Base-by-base conservation (phyloP, 2,888 invertebrate genomes). In the Dynastes hyllus region DNA sequence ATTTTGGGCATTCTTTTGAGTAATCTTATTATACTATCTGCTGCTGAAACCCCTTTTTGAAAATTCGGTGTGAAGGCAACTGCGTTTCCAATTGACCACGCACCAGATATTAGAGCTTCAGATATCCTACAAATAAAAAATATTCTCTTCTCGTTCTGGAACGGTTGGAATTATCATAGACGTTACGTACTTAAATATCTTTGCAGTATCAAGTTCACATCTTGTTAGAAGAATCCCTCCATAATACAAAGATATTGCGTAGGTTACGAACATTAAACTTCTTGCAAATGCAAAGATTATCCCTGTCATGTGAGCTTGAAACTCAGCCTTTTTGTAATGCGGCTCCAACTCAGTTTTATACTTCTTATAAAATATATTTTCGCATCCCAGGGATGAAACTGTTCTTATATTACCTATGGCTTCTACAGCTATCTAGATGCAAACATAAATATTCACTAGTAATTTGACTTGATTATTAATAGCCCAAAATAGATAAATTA, bases 51-150 rank as follows among this genome's bases (percentile, higher is more conserved):
- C 53, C 95, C 96, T 89, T 95, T 95, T 84, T 95, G 94, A 89
- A 95, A 93, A 87, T 96, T 95, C 5, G 96, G 95, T 0, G 95
- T 94, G 87, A 95, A 95, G 0, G 93, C 93, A 70, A 94, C 91
- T 0, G 91, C 91, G 82, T 91, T 91, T 9, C 91, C 93, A 29
- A 95, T 93, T 32, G 94, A 92, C 0, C 92, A 91, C 0, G 94
- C 92, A 8, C 94, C 94, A 92, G 94, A 93, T 65, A 94, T 90
- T n/a, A 94, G 87, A 0, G 94, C 93, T 88, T 95, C 95, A 0
- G 94, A 93, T 37, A 95, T 93, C 86, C 95, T 95, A 83, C 27
- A 53, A 2, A 58, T 9, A 22, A 22, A 9, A 5, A 71, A 55
- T 51, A 5, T 5, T 63, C 13, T 11, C 11, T 13, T 2, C 22